Evolutionary conservation across 1,140 invertebrate species (phyloP).

Genomic region (Drosophila setifemur): DNA sequence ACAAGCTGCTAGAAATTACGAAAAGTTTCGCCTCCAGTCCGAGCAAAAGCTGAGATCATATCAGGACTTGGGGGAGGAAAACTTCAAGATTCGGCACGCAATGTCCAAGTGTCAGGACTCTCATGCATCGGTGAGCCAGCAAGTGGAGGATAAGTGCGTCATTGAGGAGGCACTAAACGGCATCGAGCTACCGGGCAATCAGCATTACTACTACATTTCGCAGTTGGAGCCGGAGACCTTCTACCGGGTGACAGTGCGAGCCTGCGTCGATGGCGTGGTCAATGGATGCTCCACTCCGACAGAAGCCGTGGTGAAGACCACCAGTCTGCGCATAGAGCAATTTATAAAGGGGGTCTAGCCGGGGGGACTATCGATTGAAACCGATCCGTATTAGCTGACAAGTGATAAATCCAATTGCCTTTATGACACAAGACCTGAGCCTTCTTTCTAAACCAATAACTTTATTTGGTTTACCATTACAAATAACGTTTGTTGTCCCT

Average conservation of each 20-base stretch:
- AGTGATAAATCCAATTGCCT: constrained; percentile 17
- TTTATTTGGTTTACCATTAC: too few species aligned
- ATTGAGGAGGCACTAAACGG: constrained; percentile 34
- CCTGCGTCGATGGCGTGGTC: constrained; percentile 55
- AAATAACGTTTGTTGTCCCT: too few species aligned
- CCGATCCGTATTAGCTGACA: constrained; percentile 16
- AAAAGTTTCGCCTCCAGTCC: constrained; percentile 11
- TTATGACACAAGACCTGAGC: neutral
- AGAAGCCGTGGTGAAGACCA: constrained; percentile 36
- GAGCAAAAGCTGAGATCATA: constrained; percentile 16
- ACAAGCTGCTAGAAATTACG: constrained; percentile 11
- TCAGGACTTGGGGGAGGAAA: constrained; percentile 42
- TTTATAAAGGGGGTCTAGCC: constrained; percentile 32
- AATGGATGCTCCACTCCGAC: constrained; percentile 65
- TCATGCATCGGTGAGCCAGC: constrained; percentile 36
- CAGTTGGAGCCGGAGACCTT: constrained; percentile 28
- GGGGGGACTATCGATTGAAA: neutral
- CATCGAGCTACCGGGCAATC: constrained; percentile 23
- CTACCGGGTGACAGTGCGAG: constrained; percentile 58
- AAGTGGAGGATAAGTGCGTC: constrained; percentile 56
- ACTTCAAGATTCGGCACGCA: constrained; percentile 39
- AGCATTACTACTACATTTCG: constrained; percentile 40
- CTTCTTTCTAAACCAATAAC: neutral
- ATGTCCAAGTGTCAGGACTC: constrained; percentile 28
- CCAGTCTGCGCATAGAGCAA: constrained; percentile 38